Percentiles rank a stretch among this genome's conserved stretches.
Evolutionary conservation across 2,888 invertebrate genomes (phyloP).

Genomic region (Plebejus argus): DNA sequence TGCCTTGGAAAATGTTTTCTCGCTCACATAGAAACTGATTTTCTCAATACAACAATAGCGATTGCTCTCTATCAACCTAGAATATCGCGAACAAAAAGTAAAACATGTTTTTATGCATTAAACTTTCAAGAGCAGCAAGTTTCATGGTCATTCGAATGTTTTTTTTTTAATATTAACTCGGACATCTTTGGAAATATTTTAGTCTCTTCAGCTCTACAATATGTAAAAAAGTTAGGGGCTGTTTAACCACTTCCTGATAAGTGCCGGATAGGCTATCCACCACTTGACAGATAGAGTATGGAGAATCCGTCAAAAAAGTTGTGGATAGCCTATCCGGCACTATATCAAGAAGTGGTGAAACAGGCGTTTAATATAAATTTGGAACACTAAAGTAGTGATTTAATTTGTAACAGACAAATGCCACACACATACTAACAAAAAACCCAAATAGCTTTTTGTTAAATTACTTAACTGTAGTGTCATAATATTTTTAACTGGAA

Average conservation of each 20-base stretch:
- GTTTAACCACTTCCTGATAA: no score
- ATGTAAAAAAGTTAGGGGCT: background rate
- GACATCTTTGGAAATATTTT: background rate
- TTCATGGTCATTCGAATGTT: constrained; percentile 11
- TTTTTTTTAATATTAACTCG: background rate
- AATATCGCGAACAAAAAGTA: background rate
- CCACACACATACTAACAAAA: background rate
- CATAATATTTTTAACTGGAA: background rate
- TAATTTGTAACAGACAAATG: no score
- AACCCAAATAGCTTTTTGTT: background rate
- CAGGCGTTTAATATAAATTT: no score
- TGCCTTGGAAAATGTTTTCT: constrained; percentile 30
- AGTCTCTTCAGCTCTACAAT: background rate
- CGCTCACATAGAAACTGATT: constrained; percentile 50
- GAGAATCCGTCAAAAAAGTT: no score
- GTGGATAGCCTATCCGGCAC: no score
- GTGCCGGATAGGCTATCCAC: no score
- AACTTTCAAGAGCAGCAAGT: constrained; percentile 13
- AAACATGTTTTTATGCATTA: constrained; percentile 6
- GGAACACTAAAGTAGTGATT: no score
- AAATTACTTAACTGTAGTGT: background rate
- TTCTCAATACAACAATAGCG: constrained; percentile 42
- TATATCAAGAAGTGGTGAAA: no score
- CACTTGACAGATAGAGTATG: no score
- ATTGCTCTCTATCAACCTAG: constrained; percentile 33